Percentiles rank a stretch among this genome's conserved stretches.
These are phyloP conservation scores for Eidolon dupreanum DNA, from an alignment of 2,797 vertebrate species.

Conservation along the genomic window DNA sequence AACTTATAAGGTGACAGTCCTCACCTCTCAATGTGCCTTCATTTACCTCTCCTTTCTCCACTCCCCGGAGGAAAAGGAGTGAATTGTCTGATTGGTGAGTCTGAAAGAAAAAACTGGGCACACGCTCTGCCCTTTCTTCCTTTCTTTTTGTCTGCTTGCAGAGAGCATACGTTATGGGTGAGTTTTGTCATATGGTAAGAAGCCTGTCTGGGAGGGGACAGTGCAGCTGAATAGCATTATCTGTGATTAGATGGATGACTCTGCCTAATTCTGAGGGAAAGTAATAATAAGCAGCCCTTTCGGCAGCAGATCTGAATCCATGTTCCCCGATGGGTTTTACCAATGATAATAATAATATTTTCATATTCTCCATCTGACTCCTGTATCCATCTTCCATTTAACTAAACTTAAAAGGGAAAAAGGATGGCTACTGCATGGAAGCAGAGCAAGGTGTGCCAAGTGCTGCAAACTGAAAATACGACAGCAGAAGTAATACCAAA, in stretches of 20 bases:
- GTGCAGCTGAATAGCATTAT: not conserved
- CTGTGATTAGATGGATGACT: not conserved
- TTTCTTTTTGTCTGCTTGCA: not conserved
- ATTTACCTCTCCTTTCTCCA: not conserved
- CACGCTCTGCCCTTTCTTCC: not conserved
- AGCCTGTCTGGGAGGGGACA: not conserved
- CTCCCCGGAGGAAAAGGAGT: not conserved
- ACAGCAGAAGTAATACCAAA: not conserved
- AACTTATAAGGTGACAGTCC: not conserved
- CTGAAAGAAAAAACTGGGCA: not conserved
- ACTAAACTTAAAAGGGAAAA: not conserved
- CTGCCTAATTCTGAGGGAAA: not conserved
- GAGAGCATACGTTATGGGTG: not conserved
- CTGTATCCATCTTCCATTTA: not conserved
- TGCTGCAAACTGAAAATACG: not conserved
- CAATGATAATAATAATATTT: not conserved
- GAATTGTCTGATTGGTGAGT: not conserved
- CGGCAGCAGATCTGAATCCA: not conserved
- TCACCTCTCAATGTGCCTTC: not conserved
- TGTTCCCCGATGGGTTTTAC: not conserved
- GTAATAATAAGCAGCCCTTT: not conserved
- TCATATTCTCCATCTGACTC: not conserved
- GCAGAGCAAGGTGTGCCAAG: not conserved
- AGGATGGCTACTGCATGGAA: not conserved
- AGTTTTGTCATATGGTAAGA: not conserved